phyloP scores from a whole-genome alignment of 1,140 invertebrate species.

The Drosophila burlai region DNA sequence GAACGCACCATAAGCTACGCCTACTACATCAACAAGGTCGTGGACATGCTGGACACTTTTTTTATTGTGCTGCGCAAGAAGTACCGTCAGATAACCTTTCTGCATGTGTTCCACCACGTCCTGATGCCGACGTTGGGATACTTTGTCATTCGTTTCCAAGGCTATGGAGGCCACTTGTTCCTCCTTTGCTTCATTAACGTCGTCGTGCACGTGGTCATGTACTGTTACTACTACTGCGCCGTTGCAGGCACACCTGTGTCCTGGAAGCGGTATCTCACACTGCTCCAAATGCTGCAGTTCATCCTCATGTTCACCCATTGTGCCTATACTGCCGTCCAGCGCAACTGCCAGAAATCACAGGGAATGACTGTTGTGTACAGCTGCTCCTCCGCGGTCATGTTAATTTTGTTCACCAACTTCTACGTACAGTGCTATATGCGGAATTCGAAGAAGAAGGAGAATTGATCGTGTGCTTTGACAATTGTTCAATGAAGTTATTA shows the following conservation, averaged over 20 bases:
- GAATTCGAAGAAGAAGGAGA: background rate
- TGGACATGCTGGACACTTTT: slow-evolving; percentile 55
- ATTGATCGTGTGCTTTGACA: background rate
- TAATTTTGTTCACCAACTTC: slow-evolving; percentile 93
- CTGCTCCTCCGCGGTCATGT: slow-evolving; percentile 87
- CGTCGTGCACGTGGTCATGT: slow-evolving; percentile 12
- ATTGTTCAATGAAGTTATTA: background rate
- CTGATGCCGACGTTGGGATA: slow-evolving; percentile 63
- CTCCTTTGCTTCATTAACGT: slow-evolving; percentile 22
- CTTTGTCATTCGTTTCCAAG: slow-evolving; percentile 30
- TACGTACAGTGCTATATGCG: slow-evolving; percentile 85
- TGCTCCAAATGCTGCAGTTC: slow-evolving; percentile 30
- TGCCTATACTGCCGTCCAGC: slow-evolving; percentile 20
- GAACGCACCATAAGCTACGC: slow-evolving; percentile 46
- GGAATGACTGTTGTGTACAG: slow-evolving; percentile 87
- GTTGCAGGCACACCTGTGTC: background rate
- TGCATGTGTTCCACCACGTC: slow-evolving; percentile 86
- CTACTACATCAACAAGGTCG: slow-evolving; percentile 59
- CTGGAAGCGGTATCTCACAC: slow-evolving; percentile 21
- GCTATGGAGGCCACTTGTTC: slow-evolving; percentile 88
- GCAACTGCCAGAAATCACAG: slow-evolving; percentile 87
- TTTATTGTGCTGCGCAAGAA: slow-evolving; percentile 67
- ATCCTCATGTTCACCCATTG: slow-evolving; percentile 16
- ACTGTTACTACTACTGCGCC: slow-evolving; percentile 12
- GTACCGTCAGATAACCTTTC: slow-evolving; percentile 46